A percentile compares a stretch with the other conserved stretches of the same genome.
phyloP scores from a whole-genome alignment of 2,113 vertebrate species.

The Saguinus imperator region DNA sequence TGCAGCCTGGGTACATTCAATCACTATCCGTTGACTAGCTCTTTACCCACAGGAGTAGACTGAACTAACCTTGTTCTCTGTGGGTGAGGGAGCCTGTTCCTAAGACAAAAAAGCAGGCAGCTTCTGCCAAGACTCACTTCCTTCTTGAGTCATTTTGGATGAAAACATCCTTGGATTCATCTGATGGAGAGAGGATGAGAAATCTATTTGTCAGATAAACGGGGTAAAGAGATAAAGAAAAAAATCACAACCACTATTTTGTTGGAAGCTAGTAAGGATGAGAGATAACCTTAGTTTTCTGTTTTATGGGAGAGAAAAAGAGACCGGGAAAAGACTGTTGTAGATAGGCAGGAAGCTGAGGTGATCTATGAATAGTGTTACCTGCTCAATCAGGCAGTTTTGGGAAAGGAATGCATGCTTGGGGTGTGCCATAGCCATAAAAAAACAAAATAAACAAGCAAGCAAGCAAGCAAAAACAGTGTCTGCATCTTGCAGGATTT shows the following conservation, averaged over 20 bases:
- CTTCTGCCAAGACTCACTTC: constrained; percentile 56
- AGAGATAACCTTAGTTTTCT: background rate
- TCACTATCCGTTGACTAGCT: constrained; percentile 41
- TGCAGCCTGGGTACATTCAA: background rate
- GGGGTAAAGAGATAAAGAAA: constrained; percentile 33
- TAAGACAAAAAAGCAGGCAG: constrained; percentile 4
- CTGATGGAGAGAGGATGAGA: constrained; percentile 4
- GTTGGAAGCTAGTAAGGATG: background rate
- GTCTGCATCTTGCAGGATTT: constrained; percentile 18
- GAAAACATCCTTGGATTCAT: constrained; percentile 49
- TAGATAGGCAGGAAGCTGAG: background rate
- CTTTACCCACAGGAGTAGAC: constrained; percentile 17
- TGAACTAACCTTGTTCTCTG: background rate
- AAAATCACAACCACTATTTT: constrained; percentile 35
- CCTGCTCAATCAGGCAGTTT: background rate
- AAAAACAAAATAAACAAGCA: constrained; percentile 31
- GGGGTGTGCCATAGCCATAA: background rate
- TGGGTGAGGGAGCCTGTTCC: background rate
- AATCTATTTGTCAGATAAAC: constrained; percentile 23
- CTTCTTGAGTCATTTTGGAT: constrained; percentile 60
- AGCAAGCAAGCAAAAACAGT: background rate
- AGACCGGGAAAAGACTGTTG: background rate
- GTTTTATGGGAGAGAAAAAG: background rate
- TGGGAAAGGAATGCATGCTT: constrained; percentile 30
- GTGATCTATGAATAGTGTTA: background rate